A percentile compares a stretch with the other conserved stretches of the same genome.
phyloP scores from a whole-genome alignment of 2,113 vertebrate genomes.

The Nesogale talazaci region DNA sequence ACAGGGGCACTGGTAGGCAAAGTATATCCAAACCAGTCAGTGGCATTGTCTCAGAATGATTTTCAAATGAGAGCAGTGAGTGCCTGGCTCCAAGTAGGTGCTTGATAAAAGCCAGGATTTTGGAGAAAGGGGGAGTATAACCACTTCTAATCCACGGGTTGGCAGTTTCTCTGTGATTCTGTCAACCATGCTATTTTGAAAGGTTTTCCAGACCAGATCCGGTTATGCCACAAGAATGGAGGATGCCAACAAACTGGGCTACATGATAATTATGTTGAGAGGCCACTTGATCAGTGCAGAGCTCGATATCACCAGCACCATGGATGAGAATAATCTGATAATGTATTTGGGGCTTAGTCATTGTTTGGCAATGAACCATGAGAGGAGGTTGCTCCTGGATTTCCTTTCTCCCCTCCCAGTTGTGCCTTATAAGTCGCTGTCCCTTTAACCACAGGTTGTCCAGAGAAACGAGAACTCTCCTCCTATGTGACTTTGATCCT shows the following conservation, averaged over 20 bases:
- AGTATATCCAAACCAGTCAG: not conserved
- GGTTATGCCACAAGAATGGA: not conserved
- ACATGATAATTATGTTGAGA: not conserved
- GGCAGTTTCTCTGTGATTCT: not conserved
- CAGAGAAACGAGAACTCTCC: constrained; percentile 63
- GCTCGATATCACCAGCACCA: not conserved
- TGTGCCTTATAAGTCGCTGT: constrained; percentile 38
- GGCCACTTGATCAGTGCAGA: not conserved
- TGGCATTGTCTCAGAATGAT: not conserved
- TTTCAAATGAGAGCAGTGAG: not conserved
- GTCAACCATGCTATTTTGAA: not conserved
- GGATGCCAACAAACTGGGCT: not conserved
- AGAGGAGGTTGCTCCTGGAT: not conserved
- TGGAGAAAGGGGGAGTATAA: not conserved
- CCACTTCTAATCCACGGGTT: not conserved
- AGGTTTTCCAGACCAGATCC: not conserved
- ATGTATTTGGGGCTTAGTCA: constrained; percentile 54
- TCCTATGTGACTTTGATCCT: constrained; percentile 41
- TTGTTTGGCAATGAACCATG: constrained; percentile 53
- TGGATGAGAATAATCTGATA: constrained; percentile 21
- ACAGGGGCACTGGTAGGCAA: not conserved
- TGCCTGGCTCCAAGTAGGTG: not conserved
- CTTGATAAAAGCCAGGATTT: not conserved
- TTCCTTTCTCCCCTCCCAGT: constrained; percentile 9
- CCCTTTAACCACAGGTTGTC: constrained; percentile 73